Base-by-base conservation (phyloP, 2,797 vertebrate genomes). In the Syngnathus rostellatus region DNA sequence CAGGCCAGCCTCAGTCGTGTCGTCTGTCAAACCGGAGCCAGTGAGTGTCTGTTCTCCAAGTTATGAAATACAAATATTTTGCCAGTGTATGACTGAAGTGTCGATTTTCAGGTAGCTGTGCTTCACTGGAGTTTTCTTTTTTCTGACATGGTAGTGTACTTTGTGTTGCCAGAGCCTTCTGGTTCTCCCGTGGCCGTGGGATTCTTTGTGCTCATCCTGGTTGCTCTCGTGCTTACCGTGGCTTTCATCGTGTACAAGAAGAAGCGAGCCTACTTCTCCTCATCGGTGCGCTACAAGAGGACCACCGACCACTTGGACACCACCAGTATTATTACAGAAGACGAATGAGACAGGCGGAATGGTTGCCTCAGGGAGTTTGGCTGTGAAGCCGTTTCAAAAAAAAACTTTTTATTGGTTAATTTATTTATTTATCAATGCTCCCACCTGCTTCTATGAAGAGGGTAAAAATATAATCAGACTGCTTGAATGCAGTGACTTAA, bases 11-110 rank as follows among this genome's bases (percentile, higher is more conserved):
- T 69, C 65, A 93, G 92, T 68, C 93, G 95, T 64, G 89, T 94
- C 14, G 89, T 98, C 81, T 99, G 97, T 87, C 93, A 95, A 90
- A 88, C 86, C 31, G 80, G 88, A 72, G 74, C 91, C 62, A 78
- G 97, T 99, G 88, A 48, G 91, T 91, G n/a, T 21, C 50, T 6
- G 19, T 2, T 21, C 17, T 48, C 5, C 48, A 50, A 50, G 48
- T 3, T 25, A 60, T 50, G 19, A 1, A 60, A 51, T 43, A 43
- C 46, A 2, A 48, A 17, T 48, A 19, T 14, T 45, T 45, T 45
- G 43, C 43, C 43, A 11, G 10, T 45, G 46, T 19, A 48, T 19
- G 43, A 45, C 14, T 17, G 23, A 23, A 23, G 46, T 9, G 40
- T 43, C 8, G 1, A 43, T 43, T 43, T 11, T 43, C 11, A 43